These are phyloP conservation scores for Gryllus longicercus DNA, from an alignment of 2,888 invertebrate species.

Conservation along the genomic window DNA sequence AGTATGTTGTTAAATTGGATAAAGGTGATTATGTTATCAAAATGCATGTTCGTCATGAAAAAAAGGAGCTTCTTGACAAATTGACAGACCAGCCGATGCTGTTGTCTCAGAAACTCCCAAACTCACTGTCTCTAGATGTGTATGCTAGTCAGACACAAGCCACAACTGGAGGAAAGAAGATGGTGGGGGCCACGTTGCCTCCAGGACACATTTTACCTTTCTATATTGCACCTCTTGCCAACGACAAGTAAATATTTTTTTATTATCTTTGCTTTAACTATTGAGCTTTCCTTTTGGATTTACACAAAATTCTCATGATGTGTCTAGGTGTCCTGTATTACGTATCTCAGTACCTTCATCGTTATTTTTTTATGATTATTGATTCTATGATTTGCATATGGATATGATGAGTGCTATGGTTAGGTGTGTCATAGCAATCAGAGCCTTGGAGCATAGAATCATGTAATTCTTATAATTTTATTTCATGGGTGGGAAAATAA, in stretches of 20 bases:
- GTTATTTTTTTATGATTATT: slow-evolving; percentile 23
- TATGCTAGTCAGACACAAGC: slow-evolving; percentile 69
- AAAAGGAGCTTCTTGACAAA: slow-evolving; percentile 77
- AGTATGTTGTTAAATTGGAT: slow-evolving; percentile 85
- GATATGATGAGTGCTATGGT: too few relatives aligned
- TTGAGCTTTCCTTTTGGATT: too few relatives aligned
- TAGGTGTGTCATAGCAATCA: too few relatives aligned
- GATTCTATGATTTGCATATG: neutral
- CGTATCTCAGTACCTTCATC: neutral
- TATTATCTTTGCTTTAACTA: neutral
- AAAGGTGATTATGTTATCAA: slow-evolving; percentile 91
- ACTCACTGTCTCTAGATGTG: slow-evolving; percentile 70
- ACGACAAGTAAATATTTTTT: slow-evolving; percentile 72
- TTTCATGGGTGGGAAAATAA: too few relatives aligned
- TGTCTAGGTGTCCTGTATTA: too few relatives aligned
- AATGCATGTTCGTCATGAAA: slow-evolving; percentile 88
- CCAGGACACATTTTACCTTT: slow-evolving; percentile 66
- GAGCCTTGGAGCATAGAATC: too few relatives aligned
- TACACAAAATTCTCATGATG: too few relatives aligned
- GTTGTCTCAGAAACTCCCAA: slow-evolving; percentile 71
- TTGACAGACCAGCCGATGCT: slow-evolving; percentile 74
- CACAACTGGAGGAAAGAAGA: slow-evolving; percentile 73
- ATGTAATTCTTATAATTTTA: too few relatives aligned
- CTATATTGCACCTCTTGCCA: slow-evolving; percentile 72
- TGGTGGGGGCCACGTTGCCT: slow-evolving; percentile 56